Evolutionary conservation across 1,140 invertebrate genomes (phyloP).

Genomic region (Pseudomyrmex gracilis): DNA sequence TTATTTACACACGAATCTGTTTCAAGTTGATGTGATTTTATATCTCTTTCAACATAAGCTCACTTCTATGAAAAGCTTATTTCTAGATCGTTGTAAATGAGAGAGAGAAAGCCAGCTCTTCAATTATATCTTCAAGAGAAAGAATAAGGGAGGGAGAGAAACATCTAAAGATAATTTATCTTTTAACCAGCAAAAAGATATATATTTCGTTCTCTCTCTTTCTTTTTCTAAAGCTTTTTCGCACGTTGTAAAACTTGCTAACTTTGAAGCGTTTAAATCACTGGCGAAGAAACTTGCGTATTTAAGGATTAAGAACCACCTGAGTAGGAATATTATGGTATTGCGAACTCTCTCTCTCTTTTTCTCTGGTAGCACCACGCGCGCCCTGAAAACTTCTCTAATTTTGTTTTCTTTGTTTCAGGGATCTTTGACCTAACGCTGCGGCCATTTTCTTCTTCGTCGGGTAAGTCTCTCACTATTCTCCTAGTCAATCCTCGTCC

Average conservation of each 20-base stretch:
- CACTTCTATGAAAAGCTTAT: not conserved
- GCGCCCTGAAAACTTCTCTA: slow-evolving; percentile 45
- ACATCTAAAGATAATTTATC: slow-evolving; percentile 14
- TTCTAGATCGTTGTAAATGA: not conserved
- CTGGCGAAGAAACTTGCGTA: slow-evolving; percentile 31
- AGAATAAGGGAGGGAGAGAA: not conserved
- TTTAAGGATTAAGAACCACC: slow-evolving; percentile 44
- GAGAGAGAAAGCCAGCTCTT: not conserved
- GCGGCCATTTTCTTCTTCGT: slow-evolving; percentile 13
- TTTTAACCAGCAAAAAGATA: not conserved
- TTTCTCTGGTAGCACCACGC: not conserved
- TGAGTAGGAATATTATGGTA: slow-evolving; percentile 11
- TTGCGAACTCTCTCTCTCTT: not conserved
- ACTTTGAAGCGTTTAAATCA: slow-evolving; percentile 49
- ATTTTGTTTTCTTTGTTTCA: slow-evolving; percentile 53
- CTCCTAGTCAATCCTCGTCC: slow-evolving; percentile 12
- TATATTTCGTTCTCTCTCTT: not conserved
- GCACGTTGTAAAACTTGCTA: slow-evolving; percentile 23
- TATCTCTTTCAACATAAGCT: not conserved
- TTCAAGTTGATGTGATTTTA: too few relatives aligned
- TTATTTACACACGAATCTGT: not conserved
- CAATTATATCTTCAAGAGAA: not conserved
- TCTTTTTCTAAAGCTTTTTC: not conserved
- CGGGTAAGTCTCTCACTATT: slow-evolving; percentile 34
- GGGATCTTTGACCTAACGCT: slow-evolving; percentile 31